Conservation (phyloP, 1,140 invertebrate genomes). For the Gyrodactylus salaris region DNA sequence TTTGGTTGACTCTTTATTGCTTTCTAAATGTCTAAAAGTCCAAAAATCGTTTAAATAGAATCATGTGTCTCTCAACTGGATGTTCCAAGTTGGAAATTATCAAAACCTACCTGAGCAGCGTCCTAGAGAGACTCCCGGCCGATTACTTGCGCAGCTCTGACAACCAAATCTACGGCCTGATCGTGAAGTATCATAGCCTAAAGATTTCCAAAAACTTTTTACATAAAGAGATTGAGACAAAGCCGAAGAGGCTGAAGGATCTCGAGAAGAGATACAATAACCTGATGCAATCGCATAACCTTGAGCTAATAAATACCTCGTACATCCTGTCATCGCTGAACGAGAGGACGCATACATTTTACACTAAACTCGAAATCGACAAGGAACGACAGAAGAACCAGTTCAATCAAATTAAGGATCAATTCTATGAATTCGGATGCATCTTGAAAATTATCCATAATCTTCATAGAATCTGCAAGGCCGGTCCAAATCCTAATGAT, state of each 20-base stretch:
- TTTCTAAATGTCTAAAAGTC: too few species aligned
- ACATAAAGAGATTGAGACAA: background rate
- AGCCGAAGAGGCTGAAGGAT: background rate
- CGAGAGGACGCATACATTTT: background rate
- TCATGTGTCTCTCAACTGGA: background rate
- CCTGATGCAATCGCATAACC: background rate
- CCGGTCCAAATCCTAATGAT: background rate
- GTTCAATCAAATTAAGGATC: background rate
- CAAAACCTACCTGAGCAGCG: background rate
- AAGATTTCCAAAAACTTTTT: background rate
- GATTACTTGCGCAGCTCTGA: background rate
- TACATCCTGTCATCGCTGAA: background rate
- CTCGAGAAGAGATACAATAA: background rate
- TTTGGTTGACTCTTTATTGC: too few species aligned
- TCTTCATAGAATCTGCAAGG: background rate
- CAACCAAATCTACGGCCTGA: background rate
- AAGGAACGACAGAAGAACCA: background rate
- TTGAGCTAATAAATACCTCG: background rate
- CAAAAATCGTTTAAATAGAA: too few species aligned
- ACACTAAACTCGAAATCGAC: background rate
- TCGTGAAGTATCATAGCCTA: background rate
- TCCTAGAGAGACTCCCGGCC: background rate
- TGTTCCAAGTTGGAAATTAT: background rate
- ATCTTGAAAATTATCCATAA: background rate
- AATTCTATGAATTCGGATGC: background rate